Percentiles rank a stretch among this genome's conserved stretches.
phyloP scores from a whole-genome alignment of 2,113 vertebrate species.

The Megaceryle torquata region DNA sequence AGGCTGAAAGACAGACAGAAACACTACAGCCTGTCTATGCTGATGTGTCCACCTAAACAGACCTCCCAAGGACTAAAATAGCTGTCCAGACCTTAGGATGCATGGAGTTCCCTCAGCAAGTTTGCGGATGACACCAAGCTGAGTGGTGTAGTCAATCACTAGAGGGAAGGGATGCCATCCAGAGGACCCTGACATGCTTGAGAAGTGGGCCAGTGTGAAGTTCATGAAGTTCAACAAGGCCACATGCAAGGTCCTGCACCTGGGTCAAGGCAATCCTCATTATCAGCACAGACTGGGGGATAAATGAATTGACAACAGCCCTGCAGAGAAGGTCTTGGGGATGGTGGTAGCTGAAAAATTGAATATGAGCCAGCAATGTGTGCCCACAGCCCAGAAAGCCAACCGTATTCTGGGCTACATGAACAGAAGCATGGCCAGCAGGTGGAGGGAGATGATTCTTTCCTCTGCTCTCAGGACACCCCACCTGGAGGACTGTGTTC shows the following conservation, averaged over 20 bases:
- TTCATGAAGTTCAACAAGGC: not conserved
- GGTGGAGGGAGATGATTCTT: not conserved
- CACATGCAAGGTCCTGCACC: not conserved
- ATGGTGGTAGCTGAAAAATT: not conserved
- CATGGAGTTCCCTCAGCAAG: not conserved
- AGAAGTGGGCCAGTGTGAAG: not conserved
- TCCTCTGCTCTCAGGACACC: not conserved
- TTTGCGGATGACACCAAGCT: not conserved
- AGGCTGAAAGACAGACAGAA: not conserved
- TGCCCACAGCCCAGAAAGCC: rapidly evolving
- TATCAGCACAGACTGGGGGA: not conserved
- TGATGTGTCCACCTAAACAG: not conserved
- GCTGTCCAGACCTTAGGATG: not conserved
- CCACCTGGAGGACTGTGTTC: not conserved
- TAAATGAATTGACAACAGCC: not conserved
- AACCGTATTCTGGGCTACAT: rapidly evolving
- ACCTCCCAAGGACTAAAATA: not conserved
- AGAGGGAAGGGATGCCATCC: not conserved
- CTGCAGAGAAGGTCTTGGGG: not conserved
- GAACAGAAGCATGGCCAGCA: not conserved
- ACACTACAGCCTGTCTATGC: not conserved
- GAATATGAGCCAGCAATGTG: rapidly evolving
- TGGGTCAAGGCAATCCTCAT: not conserved
- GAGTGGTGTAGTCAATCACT: not conserved
- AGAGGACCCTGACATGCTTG: not conserved